Conservation (phyloP, 1,140 invertebrate species). For the Drosophila repleta region DNA sequence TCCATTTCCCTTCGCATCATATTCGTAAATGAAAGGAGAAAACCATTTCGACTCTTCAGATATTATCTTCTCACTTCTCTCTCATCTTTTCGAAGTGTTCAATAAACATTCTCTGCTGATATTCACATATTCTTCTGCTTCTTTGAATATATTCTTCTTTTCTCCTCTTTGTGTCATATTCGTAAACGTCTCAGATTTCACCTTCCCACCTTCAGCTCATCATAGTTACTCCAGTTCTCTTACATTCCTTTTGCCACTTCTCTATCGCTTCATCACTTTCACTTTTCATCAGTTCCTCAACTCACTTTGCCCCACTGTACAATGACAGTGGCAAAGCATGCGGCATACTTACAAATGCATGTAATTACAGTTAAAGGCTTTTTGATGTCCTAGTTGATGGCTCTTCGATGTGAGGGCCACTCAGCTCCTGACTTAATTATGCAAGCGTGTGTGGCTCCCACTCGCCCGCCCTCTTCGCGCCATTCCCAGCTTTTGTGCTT, state of each 20-base stretch:
- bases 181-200: too few relatives aligned
- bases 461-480: background rate
- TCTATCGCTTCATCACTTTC: background rate
- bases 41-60: too few relatives aligned
- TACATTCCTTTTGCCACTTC: too few relatives aligned
- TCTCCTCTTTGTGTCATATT: too few relatives aligned
- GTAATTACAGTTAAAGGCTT: constrained; percentile 41
- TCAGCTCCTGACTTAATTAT: constrained; percentile 23
- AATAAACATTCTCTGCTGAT: too few relatives aligned
- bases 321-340: background rate
- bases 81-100: too few relatives aligned
- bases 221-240: too few relatives aligned
- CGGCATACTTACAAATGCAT: constrained; percentile 14
- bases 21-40: background rate
- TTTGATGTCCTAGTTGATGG: constrained; percentile 36
- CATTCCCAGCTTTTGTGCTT: background rate
- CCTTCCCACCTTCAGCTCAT: too few relatives aligned
- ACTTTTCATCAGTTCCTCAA: too few relatives aligned
- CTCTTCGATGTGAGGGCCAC: constrained; percentile 12
- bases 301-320: background rate
- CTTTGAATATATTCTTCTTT: too few relatives aligned
- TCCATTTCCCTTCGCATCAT: background rate
- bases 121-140: too few relatives aligned
- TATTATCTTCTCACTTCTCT: too few relatives aligned
- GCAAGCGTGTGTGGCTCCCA: constrained; percentile 6